Base-by-base conservation (phyloP, 2,888 invertebrate genomes). In the Oligia strigilis region DNA sequence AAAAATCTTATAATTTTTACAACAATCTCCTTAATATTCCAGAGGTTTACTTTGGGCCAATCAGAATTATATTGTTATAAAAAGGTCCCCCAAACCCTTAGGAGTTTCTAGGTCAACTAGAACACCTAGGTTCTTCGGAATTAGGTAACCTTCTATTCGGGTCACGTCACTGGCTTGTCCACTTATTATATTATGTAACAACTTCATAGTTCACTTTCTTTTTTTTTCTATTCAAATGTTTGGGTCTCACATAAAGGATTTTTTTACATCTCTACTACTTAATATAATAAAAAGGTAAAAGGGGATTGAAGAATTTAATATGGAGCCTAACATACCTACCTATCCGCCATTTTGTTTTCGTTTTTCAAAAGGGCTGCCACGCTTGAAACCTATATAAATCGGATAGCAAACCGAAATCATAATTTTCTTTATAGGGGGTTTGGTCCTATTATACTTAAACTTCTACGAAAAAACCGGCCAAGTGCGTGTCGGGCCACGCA, bases 21-120 rank as follows among this genome's bases (percentile, higher is more conserved):
- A 14, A 60, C 62, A 29, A 66, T 60, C 29, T 65, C 4, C 60
- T 71, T 67, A 62, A 66, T 71, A 80, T 74, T 85, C 60, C 4
- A 66, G 65, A 55, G 14, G 17, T 74, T 67, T 58, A 3, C 58
- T 70, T 58, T 4, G 9, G 52, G 49, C 40, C 40, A 40, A 40
- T 40, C 40, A 40, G 40, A 40, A 40, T 66, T 60, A 75, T 55
- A 69, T 67, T 65, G 23, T 17, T 49, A 58, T 74, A 71, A 49
- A 65, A 70, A n/a, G n/a, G 23, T 73, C 2, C 46, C 46, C 19
- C 4, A 9, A 36, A 67, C 72, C 23, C 46, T 84, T 43, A 67
- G 19, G 8, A 23, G 66, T 55, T 79, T 84, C 55, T 84, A 80
- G 80, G 71, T 79, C 66, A 83, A 11, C 43, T 71, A 78, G 55